A percentile compares a stretch with the other conserved stretches of the same genome.
phyloP scores from a whole-genome alignment of 1,140 invertebrate genomes.

The Leptestheria dahalacensis region DNA sequence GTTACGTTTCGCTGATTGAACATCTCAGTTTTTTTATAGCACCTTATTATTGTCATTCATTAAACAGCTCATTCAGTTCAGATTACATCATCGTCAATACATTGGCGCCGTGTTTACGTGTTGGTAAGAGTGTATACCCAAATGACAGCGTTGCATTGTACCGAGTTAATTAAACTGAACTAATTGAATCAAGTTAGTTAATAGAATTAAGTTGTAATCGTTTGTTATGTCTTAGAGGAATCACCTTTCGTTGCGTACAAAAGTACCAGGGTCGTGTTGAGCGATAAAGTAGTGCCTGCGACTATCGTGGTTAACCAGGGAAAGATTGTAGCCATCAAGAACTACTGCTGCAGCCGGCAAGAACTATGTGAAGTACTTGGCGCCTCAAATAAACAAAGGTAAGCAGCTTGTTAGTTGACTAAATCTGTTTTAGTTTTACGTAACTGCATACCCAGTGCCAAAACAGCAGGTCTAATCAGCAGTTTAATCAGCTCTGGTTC shows the following conservation, averaged over 20 bases:
- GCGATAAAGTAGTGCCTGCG: conserved; percentile 15
- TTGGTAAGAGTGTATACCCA: too few species aligned
- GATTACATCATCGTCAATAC: too few species aligned
- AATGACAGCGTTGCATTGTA: too few species aligned
- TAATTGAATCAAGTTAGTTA: not conserved
- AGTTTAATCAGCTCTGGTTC: too few species aligned
- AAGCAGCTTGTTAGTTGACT: not conserved
- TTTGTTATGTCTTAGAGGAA: not conserved
- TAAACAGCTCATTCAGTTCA: too few species aligned
- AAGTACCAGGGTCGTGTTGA: conserved; percentile 18
- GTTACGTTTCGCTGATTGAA: too few species aligned
- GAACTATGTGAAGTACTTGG: conserved; percentile 19
- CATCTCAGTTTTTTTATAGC: too few species aligned
- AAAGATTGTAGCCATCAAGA: conserved; percentile 17
- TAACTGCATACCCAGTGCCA: not conserved
- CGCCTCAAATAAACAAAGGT: not conserved
- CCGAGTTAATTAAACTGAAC: too few species aligned
- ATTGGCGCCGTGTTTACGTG: too few species aligned
- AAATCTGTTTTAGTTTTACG: not conserved
- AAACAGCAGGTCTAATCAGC: not conserved
- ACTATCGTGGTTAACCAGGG: conserved; percentile 19
- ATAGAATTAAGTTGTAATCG: not conserved
- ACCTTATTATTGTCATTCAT: too few species aligned
- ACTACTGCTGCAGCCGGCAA: not conserved
- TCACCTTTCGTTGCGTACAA: conserved; percentile 3